Percentiles rank a stretch among this genome's conserved stretches.
These are phyloP conservation scores for Rhineura floridana DNA, from an alignment of 2,113 vertebrate genomes.

Conservation along the genomic window DNA sequence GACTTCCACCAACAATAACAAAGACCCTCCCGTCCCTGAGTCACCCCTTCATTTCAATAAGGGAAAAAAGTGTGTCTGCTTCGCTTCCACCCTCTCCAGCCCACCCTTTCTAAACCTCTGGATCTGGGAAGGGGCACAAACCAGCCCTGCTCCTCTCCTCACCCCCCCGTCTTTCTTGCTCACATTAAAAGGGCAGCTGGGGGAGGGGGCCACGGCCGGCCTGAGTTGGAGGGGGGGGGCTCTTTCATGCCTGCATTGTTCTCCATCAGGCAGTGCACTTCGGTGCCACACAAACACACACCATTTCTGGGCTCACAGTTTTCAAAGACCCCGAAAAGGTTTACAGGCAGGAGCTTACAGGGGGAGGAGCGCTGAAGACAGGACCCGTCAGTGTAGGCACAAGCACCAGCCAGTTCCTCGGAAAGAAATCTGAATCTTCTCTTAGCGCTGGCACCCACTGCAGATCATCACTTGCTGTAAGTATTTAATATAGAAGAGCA, in stretches of 20 bases:
- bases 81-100: not conserved
- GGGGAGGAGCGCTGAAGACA: too few species aligned
- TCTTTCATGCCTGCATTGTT: not conserved
- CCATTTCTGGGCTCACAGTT: too few species aligned
- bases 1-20: constrained; percentile 34
- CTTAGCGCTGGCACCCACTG: too few species aligned
- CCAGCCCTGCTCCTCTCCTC: constrained; percentile 39
- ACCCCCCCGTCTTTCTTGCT: not conserved
- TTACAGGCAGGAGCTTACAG: too few species aligned
- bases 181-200: too few species aligned
- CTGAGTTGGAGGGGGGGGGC: not conserved
- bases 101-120: not conserved
- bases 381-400: too few species aligned
- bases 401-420: too few species aligned
- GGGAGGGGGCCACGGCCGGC: not conserved
- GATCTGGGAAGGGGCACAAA: not conserved
- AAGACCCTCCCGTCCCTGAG: not conserved
- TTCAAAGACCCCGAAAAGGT: not conserved
- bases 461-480: too few species aligned
- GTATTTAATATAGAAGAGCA: too few species aligned
- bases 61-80: constrained; percentile 47
- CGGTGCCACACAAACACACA: not conserved
- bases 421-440: too few species aligned
- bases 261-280: not conserved
- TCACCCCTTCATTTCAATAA: constrained; percentile 61